Evolutionary conservation across 2,113 vertebrate species (phyloP).

Genomic region (Paracanthobrama guichenoti): DNA sequence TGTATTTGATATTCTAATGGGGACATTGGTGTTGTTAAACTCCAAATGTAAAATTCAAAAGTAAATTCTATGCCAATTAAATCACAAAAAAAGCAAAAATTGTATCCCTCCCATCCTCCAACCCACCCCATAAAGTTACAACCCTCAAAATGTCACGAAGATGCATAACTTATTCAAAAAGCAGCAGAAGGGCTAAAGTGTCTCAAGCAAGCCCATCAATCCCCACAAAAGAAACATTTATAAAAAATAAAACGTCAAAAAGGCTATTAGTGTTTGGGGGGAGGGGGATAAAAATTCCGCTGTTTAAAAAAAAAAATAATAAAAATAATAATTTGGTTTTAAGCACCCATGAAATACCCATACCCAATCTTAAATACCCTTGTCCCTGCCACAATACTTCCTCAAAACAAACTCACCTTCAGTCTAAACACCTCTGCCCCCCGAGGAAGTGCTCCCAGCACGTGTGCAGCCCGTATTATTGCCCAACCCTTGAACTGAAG

Average conservation of each 20-base stretch:
- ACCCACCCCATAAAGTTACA: constrained; percentile 17
- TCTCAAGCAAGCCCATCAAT: constrained; percentile 34
- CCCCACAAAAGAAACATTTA: neutral
- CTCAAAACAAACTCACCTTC: neutral
- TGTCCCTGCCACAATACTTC: constrained; percentile 4
- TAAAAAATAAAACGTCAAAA: neutral
- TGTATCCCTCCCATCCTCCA: neutral
- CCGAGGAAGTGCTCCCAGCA: constrained; percentile 52
- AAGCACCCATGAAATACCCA: constrained; percentile 43
- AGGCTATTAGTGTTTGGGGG: constrained; percentile 52
- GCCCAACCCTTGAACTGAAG: constrained; percentile 64
- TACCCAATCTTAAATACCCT: constrained; percentile 6
- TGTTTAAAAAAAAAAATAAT: constrained; percentile 33
- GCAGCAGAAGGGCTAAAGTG: constrained; percentile 25
- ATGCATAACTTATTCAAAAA: constrained; percentile 14
- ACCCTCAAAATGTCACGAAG: neutral
- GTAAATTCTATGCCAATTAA: neutral
- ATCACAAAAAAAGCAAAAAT: constrained; percentile 2
- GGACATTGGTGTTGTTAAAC: constrained; percentile 7
- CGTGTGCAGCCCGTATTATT: constrained; percentile 63
- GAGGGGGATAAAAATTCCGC: constrained; percentile 21
- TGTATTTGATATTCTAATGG: neutral
- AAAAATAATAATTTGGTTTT: constrained; percentile 42
- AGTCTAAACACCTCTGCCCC: neutral
- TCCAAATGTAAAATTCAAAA: neutral